Conservation (phyloP, 2,888 invertebrate species). For the Congeria kusceri region DNA sequence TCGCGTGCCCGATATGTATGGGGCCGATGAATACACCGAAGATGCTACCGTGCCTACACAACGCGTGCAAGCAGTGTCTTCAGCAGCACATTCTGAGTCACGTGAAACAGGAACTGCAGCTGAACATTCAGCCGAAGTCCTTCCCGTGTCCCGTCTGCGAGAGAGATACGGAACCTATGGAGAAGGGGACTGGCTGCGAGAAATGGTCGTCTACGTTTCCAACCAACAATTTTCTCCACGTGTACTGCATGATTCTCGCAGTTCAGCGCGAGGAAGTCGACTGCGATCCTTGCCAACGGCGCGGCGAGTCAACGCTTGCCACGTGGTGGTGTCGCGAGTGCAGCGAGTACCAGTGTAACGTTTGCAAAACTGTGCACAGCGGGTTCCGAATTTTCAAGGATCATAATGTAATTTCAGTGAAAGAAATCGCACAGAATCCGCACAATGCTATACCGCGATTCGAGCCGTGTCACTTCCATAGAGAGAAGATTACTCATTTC, state of each 20-base stretch:
- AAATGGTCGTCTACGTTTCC: conserved; percentile 58
- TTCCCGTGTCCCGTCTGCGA: conserved; percentile 58
- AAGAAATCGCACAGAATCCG: conserved; percentile 51
- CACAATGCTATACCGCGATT: conserved; percentile 51
- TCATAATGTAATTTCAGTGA: conserved; percentile 47
- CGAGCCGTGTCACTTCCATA: conserved; percentile 52
- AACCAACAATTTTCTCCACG: conserved; percentile 54
- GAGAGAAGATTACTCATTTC: conserved; percentile 49
- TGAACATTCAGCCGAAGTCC: conserved; percentile 14
- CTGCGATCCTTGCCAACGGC: conserved; percentile 52
- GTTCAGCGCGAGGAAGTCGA: conserved; percentile 47
- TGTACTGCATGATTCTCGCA: conserved; percentile 52
- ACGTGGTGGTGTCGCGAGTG: conserved; percentile 62
- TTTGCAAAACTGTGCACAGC: conserved; percentile 57
- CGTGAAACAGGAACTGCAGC: conserved; percentile 33
- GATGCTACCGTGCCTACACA: conserved; percentile 53
- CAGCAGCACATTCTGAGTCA: conserved; percentile 42
- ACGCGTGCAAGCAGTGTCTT: conserved; percentile 53
- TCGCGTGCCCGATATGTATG: conserved; percentile 53
- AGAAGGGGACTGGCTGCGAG: conserved; percentile 37
- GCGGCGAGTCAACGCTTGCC: conserved; percentile 51
- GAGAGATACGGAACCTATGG: conserved; percentile 26
- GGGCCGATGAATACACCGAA: conserved; percentile 54
- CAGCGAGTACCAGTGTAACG: conserved; percentile 58
- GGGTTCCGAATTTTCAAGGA: conserved; percentile 56